Conservation (phyloP, 2,797 vertebrate species). For the Pseudochaenichthys georgianus region DNA sequence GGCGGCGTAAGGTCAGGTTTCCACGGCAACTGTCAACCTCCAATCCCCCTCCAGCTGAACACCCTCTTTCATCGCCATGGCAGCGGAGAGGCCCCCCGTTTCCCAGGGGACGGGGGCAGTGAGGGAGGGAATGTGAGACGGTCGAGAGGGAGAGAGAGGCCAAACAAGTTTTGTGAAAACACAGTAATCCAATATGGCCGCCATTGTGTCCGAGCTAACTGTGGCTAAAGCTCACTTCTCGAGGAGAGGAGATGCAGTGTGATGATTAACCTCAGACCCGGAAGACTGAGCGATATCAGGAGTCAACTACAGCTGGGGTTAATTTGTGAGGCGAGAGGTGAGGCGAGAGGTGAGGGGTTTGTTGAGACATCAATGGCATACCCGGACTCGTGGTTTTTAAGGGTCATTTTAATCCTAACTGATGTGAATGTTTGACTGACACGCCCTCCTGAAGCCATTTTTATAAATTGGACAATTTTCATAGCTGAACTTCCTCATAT, state of each 20-base stretch:
- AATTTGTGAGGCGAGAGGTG: conserved; percentile 19
- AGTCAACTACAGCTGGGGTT: conserved; percentile 24
- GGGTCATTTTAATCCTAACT: conserved; percentile 5
- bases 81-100: conserved; percentile 78
- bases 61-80: conserved; percentile 84
- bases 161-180: conserved; percentile 84
- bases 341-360: conserved; percentile 18
- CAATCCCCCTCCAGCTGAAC: conserved; percentile 75
- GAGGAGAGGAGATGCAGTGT: conserved; percentile 50
- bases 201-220: conserved; percentile 69
- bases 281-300: conserved; percentile 25
- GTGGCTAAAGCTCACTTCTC: conserved; percentile 35
- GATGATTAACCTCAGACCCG: conserved; percentile 68
- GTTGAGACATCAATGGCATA: background rate
- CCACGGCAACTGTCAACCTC: conserved; percentile 80
- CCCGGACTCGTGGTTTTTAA: conserved; percentile 6
- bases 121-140: conserved; percentile 79
- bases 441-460: conserved; percentile 1
- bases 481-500: background rate
- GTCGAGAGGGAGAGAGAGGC: conserved; percentile 71
- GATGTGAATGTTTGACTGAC: background rate
- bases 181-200: conserved; percentile 83
- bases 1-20: conserved; percentile 82
- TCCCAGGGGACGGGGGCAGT: conserved; percentile 76
- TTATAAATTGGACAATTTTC: background rate